A percentile compares a stretch with the other conserved stretches of the same genome.
phyloP scores from a whole-genome alignment of 2,888 invertebrate species.

The Chymomyza amoena region DNA sequence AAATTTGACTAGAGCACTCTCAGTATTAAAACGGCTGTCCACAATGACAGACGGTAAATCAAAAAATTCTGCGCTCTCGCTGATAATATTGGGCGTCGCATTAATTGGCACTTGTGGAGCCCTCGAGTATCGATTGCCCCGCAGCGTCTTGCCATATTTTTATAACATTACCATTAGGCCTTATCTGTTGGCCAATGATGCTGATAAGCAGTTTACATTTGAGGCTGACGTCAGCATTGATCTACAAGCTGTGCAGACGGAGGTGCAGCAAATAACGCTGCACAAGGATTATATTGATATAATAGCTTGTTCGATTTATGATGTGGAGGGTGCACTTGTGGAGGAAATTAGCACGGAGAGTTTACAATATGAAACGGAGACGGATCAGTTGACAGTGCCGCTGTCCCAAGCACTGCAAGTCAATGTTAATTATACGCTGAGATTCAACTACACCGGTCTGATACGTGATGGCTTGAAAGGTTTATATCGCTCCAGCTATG shows the following conservation, averaged over 20 bases:
- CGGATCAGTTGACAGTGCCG: slow-evolving; percentile 79
- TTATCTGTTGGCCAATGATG: slow-evolving; percentile 71
- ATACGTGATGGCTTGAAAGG: slow-evolving; percentile 78
- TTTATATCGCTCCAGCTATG: slow-evolving; percentile 65
- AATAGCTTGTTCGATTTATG: slow-evolving; percentile 31
- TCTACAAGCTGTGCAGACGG: slow-evolving; percentile 77
- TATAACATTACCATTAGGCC: slow-evolving; percentile 81
- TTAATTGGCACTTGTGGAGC: slow-evolving; percentile 24
- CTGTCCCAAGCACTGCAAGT: slow-evolving; percentile 70
- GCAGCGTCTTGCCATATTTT: slow-evolving; percentile 79
- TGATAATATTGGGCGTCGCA: slow-evolving; percentile 20
- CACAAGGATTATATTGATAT: slow-evolving; percentile 76
- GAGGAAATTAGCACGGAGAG: slow-evolving; percentile 21
- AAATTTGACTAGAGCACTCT: slow-evolving; percentile 5
- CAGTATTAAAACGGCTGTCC: slow-evolving; percentile 41
- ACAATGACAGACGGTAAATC: slow-evolving; percentile 37
- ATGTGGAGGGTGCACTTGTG: slow-evolving; percentile 19
- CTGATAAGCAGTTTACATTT: slow-evolving; percentile 56
- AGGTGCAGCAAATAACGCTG: slow-evolving; percentile 79
- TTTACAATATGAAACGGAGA: slow-evolving; percentile 59
- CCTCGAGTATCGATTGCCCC: slow-evolving; percentile 65
- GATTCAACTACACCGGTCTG: slow-evolving; percentile 79
- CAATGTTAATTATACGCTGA: slow-evolving; percentile 78
- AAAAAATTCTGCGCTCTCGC: slow-evolving; percentile 13
- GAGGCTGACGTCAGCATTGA: slow-evolving; percentile 78